These are phyloP conservation scores for Aphelinus certus DNA, from an alignment of 1,140 invertebrate species.

Conservation along the genomic window DNA sequence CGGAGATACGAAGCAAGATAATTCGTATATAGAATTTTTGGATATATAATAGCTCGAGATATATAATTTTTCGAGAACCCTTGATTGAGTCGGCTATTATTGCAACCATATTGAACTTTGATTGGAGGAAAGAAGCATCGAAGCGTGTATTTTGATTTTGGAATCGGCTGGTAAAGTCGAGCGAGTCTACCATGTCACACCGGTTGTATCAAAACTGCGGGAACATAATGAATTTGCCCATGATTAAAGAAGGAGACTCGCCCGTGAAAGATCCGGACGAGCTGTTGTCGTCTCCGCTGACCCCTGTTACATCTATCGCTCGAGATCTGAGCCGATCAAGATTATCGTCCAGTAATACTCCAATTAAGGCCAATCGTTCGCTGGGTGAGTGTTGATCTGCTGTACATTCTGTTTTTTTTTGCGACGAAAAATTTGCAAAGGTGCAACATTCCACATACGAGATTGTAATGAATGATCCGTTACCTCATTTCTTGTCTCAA, in stretches of 20 bases:
- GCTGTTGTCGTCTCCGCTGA: not conserved
- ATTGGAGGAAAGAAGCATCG: too few species aligned
- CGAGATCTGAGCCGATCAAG: conserved; percentile 14
- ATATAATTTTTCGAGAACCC: too few species aligned
- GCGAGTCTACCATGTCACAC: conserved; percentile 11
- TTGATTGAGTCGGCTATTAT: too few species aligned
- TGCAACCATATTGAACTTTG: too few species aligned
- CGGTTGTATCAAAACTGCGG: conserved; percentile 9
- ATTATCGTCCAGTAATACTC: conserved; percentile 12
- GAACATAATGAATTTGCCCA: not conserved
- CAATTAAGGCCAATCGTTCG: not conserved
- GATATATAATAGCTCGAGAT: too few species aligned
- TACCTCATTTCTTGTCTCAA: too few species aligned
- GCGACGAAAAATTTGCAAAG: too few species aligned
- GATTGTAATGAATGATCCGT: too few species aligned
- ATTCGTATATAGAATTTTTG: too few species aligned
- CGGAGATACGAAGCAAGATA: too few species aligned
- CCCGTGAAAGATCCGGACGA: not conserved
- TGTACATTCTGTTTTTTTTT: not conserved
- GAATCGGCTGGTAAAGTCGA: not conserved
- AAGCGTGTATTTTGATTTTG: too few species aligned
- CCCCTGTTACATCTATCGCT: conserved; percentile 21
- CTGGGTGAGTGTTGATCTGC: not conserved
- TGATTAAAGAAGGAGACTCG: conserved; percentile 16
- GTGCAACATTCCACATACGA: too few species aligned